A percentile compares a stretch with the other conserved stretches of the same genome.
phyloP scores from a whole-genome alignment of 2,888 invertebrate species.

The Acleris literana region DNA sequence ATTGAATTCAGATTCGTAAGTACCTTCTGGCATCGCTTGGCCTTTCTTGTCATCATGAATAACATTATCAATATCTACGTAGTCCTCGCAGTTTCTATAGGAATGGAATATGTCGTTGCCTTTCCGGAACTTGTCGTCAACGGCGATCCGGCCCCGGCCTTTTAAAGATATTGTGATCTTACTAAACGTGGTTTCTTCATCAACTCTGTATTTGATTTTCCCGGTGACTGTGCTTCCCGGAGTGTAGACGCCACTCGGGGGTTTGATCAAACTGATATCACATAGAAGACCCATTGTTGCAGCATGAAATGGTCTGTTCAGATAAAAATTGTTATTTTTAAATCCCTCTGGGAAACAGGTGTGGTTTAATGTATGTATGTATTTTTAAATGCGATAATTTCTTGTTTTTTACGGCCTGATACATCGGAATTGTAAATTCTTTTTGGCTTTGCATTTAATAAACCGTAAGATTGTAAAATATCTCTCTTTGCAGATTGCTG shows the following conservation, averaged over 20 bases:
- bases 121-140: conserved; percentile 10
- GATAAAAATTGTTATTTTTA: too few relatives aligned
- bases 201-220: conserved; percentile 23
- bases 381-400: too few relatives aligned
- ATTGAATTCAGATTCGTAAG: conserved; percentile 26
- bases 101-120: neutral
- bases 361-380: too few relatives aligned
- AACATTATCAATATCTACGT: conserved; percentile 21
- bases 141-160: conserved; percentile 12
- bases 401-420: too few relatives aligned
- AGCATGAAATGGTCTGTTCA: too few relatives aligned
- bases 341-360: too few relatives aligned
- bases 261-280: conserved; percentile 20
- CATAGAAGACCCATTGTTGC: conserved; percentile 23
- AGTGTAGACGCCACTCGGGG: conserved; percentile 6
- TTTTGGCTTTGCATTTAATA: too few relatives aligned
- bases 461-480: too few relatives aligned
- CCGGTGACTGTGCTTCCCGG: conserved; percentile 22
- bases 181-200: conserved; percentile 27
- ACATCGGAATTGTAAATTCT: too few relatives aligned
- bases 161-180: conserved; percentile 27
- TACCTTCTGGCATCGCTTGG: conserved; percentile 12
- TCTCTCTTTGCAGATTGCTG: too few relatives aligned
- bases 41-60: conserved; percentile 15
- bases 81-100: conserved; percentile 23